Conservation (phyloP, 2,888 invertebrate genomes). For the Camponotus fellah region DNA sequence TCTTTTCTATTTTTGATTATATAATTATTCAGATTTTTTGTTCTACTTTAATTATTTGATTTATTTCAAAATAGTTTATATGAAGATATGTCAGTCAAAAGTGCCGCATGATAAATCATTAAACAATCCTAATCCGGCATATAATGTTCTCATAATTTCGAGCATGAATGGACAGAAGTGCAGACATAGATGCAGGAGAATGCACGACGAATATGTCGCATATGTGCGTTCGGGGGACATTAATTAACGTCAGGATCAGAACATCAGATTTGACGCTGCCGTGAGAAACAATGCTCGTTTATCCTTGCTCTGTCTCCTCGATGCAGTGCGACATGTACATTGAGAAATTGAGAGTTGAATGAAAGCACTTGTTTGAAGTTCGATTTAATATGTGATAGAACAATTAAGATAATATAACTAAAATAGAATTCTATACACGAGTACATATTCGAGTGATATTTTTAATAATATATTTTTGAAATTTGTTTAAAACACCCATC, state of each 20-base stretch:
- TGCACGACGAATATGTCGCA: constrained; percentile 22
- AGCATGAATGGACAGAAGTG: constrained; percentile 43
- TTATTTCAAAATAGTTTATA: neutral
- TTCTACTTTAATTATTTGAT: neutral
- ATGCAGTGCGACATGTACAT: constrained; percentile 54
- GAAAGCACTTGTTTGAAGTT: neutral
- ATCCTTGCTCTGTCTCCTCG: constrained; percentile 77
- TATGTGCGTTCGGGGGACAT: constrained; percentile 74
- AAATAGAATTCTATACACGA: neutral
- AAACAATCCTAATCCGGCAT: constrained; percentile 18
- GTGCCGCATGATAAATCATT: constrained; percentile 35
- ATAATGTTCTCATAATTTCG: constrained; percentile 47
- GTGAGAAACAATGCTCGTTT: constrained; percentile 77
- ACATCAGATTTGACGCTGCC: constrained; percentile 80
- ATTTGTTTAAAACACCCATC: neutral
- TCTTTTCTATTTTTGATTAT: neutral
- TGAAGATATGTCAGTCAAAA: neutral
- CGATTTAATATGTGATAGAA: neutral
- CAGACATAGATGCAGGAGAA: constrained; percentile 28
- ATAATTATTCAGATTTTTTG: neutral
- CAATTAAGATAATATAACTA: neutral
- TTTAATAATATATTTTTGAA: neutral
- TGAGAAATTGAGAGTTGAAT: constrained; percentile 28
- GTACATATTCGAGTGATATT: neutral
- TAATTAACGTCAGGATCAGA: constrained; percentile 82